Evolutionary conservation across 2,797 vertebrate species (phyloP).

Genomic region (Danio choprae): DNA sequence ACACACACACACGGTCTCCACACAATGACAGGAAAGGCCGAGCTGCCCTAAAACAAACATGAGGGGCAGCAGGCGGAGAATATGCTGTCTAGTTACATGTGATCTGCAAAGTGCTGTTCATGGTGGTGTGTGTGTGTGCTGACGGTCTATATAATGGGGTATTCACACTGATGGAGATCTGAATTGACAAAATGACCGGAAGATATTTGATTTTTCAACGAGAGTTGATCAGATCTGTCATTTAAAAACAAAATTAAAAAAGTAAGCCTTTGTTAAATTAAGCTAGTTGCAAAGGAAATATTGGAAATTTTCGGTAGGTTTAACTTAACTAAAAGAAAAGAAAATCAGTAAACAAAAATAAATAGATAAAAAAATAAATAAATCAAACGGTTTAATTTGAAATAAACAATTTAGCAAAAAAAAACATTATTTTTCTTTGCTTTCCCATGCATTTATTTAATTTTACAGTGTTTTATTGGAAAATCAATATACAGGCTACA

Average conservation of each 20-base stretch:
- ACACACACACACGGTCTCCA: slow-evolving; percentile 41
- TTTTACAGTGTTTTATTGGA: neutral
- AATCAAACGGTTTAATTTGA: too few species aligned
- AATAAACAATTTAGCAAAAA: too few species aligned
- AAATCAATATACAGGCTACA: neutral
- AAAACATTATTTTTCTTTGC: too few species aligned
- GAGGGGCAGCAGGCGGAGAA: slow-evolving; percentile 64
- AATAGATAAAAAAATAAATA: too few species aligned
- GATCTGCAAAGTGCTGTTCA: slow-evolving; percentile 65
- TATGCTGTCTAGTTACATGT: slow-evolving; percentile 68
- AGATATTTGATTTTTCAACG: slow-evolving; percentile 10
- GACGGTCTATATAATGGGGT: neutral
- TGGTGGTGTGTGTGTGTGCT: slow-evolving; percentile 32
- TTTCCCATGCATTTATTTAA: neutral
- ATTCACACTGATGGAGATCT: neutral
- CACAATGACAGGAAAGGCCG: slow-evolving; percentile 82
- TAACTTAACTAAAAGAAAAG: too few species aligned
- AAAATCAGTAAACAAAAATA: too few species aligned
- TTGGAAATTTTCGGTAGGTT: too few species aligned
- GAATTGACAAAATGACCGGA: neutral
- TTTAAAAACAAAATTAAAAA: too few species aligned
- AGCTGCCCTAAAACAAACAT: slow-evolving; percentile 74
- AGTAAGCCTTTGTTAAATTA: too few species aligned
- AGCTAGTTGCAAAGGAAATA: too few species aligned
- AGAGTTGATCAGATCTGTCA: neutral